phyloP scores from a whole-genome alignment of 2,113 vertebrate genomes.

The Rattus norvegicus region DNA sequence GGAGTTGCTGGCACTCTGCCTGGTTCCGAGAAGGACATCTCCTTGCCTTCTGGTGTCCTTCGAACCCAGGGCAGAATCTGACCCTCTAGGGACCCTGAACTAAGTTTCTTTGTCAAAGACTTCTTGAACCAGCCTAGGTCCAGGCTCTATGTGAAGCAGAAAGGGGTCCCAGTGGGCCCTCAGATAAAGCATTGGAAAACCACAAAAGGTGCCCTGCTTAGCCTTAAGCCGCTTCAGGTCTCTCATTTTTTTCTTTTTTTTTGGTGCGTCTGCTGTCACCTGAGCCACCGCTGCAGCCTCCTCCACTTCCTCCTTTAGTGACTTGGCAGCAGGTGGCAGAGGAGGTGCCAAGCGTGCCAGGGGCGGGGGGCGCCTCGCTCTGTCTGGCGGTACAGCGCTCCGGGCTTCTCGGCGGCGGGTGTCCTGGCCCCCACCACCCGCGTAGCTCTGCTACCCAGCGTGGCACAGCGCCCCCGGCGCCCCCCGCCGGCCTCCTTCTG shows the following conservation, averaged over 20 bases:
- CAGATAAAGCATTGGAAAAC: not conserved
- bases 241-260: not conserved
- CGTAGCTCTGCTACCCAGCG: not conserved
- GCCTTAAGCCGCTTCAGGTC: not conserved
- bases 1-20: conserved; percentile 61
- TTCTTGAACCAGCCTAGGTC: not conserved
- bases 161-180: not conserved
- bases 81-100: not conserved
- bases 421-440: not conserved
- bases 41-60: conserved; percentile 17
- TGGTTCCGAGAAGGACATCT: conserved; percentile 41
- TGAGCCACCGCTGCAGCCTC: not conserved
- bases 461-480: conserved; percentile 60
- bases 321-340: conserved; percentile 68
- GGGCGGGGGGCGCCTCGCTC: not conserved
- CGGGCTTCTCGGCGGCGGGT: not conserved
- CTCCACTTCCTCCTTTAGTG: not conserved
- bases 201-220: not conserved
- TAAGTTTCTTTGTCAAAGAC: not conserved
- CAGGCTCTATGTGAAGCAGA: not conserved
- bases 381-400: not conserved
- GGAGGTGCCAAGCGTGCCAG: not conserved
- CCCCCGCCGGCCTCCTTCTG: conserved; percentile 63
- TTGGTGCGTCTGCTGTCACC: not conserved
- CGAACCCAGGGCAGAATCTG: not conserved